phyloP scores from a whole-genome alignment of 2,888 invertebrate species.

The Idaea dimidiata region DNA sequence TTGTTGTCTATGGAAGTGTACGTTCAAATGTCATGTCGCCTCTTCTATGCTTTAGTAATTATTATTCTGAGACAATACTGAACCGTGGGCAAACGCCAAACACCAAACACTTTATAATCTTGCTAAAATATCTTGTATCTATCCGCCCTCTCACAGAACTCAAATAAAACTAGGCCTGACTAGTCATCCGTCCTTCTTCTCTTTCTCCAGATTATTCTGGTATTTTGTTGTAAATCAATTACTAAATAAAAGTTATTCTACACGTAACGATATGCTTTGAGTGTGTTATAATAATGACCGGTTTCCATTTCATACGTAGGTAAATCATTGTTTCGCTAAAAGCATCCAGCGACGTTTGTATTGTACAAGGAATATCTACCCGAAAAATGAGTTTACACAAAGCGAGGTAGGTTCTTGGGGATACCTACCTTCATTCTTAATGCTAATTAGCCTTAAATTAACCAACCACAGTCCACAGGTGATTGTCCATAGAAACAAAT shows the following conservation, averaged over 20 bases:
- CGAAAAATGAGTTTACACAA: slow-evolving; percentile 60
- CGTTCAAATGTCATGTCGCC: no score
- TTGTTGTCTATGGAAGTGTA: no score
- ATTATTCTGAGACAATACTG: no score
- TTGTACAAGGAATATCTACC: background rate
- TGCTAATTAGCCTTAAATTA: background rate
- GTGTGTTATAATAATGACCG: background rate
- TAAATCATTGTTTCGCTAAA: background rate
- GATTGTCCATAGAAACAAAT: no score
- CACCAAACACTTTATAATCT: no score
- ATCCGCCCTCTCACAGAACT: no score
- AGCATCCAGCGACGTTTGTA: background rate
- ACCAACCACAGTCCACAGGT: background rate
- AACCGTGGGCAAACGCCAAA: no score
- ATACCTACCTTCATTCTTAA: background rate
- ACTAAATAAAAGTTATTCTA: background rate
- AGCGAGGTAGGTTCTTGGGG: slow-evolving; percentile 50
- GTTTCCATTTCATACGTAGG: background rate
- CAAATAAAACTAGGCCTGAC: no score
- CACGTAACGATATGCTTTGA: background rate
- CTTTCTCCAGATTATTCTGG: background rate
- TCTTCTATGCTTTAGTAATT: no score
- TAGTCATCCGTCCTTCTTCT: background rate
- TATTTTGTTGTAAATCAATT: background rate
- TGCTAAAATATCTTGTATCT: no score